Base-by-base conservation (phyloP, 2,113 vertebrate species). In the Microcebus ravelobensis region DNA sequence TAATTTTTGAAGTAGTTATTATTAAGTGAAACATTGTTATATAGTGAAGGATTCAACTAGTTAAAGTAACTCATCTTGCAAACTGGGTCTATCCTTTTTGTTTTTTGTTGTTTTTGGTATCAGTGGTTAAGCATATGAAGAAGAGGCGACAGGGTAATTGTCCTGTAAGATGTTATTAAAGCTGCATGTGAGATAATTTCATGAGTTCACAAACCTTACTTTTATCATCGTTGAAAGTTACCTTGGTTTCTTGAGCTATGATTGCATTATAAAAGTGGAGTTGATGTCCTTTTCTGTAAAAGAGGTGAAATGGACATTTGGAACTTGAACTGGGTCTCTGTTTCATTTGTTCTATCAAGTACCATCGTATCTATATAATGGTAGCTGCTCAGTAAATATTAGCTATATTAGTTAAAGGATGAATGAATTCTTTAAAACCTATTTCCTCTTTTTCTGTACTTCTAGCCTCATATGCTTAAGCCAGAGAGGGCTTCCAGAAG, bases 1-100 rank as follows among this genome's bases (percentile, higher is more conserved):
- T 87, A 73, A 73, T 68, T 81, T 93, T 91, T 59, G 31, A 79
- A 95, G 50, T 86, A 15, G 34, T 63, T 70, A 42, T 87, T 91
- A 77, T 55, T 89, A 83, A 57, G 50, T 70, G 65, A 89, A 92
- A 36, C 45, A 50, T 57, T 81, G 34, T 71, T 82, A n/a, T n/a
- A 29, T 74, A 71, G 59, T 57, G 39, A 83, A 89, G 52, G 76
- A 63, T 36, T 84, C 27, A 59, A 13, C 48, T 55, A 85, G 20
- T 55, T 90, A 36, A 87, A 95, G 23, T 48, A 68, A 55, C 61
- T 81, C 11, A 27, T 71, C 18, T 80, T 71, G n/a, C 55, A 91
- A 83, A 81, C 34, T 50, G 3, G 52, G 42, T 21, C 45, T 52
- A 6, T 50, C 27, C 27, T 25, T 55, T 61, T 57, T 70, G 25